phyloP scores from a whole-genome alignment of 23 tunicate species.

The Halocynthia roretzi region DNA sequence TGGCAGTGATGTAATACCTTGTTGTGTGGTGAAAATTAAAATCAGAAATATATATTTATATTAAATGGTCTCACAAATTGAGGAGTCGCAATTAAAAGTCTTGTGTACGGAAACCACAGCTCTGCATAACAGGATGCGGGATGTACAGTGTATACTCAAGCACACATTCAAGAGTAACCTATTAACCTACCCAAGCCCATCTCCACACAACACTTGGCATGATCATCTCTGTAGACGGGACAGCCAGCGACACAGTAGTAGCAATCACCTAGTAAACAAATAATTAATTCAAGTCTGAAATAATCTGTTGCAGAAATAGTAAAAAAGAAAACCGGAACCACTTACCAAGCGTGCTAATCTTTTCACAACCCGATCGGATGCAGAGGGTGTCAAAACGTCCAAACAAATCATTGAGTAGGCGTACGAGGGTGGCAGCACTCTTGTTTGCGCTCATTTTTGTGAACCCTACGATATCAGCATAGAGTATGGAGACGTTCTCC shows the following conservation, averaged over 20 bases:
- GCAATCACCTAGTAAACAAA: slow-evolving; percentile 78
- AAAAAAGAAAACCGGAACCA: not conserved
- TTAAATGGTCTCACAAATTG: too few relatives aligned
- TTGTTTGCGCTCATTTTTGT: slow-evolving; percentile 92
- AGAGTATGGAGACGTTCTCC: slow-evolving; percentile 87
- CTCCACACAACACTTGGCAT: slow-evolving; percentile 89
- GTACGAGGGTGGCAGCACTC: slow-evolving; percentile 74
- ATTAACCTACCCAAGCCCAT: slow-evolving; percentile 85
- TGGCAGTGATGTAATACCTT: too few relatives aligned
- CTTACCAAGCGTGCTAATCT: slow-evolving; percentile 92
- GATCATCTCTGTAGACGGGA: slow-evolving; percentile 65
- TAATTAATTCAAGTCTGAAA: not conserved
- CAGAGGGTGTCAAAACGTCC: slow-evolving; percentile 92
- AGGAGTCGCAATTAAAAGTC: not conserved
- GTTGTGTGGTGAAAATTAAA: too few relatives aligned
- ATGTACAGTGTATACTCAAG: not conserved
- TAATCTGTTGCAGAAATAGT: not conserved
- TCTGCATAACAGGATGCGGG: too few relatives aligned
- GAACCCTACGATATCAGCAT: slow-evolving; percentile 98
- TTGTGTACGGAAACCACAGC: not conserved
- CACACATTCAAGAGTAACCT: not conserved
- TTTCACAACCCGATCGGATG: slow-evolving; percentile 76
- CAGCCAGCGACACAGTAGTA: slow-evolving; percentile 99
- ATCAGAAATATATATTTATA: too few relatives aligned
- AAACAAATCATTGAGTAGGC: slow-evolving; percentile 84